phyloP scores from a whole-genome alignment of 1,140 invertebrate genomes.

The Calephelis virginiensis region DNA sequence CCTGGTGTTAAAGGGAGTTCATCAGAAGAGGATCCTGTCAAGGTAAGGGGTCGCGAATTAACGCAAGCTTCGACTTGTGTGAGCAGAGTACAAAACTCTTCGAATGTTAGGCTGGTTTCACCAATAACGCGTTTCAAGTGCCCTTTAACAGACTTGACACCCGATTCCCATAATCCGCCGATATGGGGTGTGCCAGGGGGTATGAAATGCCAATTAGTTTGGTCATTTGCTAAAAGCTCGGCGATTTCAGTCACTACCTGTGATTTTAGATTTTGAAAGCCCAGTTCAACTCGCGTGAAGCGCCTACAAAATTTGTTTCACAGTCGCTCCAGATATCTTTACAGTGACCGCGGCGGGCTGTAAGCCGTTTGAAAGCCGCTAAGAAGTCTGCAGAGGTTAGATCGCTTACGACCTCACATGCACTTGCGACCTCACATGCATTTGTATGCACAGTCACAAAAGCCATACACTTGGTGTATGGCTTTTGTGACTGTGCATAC shows the following conservation, averaged over 20 bases:
- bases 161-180: constrained; percentile 22
- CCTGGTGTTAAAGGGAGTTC: too few relatives aligned
- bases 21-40: too few relatives aligned
- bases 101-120: neutral
- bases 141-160: constrained; percentile 19
- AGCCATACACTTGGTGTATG: constrained; percentile 23
- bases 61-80: constrained; percentile 18
- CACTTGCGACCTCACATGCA: too few relatives aligned
- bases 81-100: neutral
- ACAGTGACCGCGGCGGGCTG: too few relatives aligned
- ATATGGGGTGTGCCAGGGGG: constrained; percentile 24
- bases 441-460: too few relatives aligned
- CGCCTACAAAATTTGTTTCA: too few relatives aligned
- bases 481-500: constrained; percentile 26
- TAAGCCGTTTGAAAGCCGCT: too few relatives aligned
- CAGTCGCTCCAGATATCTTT: too few relatives aligned
- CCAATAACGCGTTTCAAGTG: constrained; percentile 9
- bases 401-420: too few relatives aligned
- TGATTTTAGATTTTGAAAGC: constrained; percentile 5
- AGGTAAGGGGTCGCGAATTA: constrained; percentile 14
- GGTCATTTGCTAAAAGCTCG: constrained; percentile 13
- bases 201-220: constrained; percentile 19
- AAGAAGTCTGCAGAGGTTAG: too few relatives aligned
- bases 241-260: neutral
- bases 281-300: constrained; percentile 6